These are phyloP conservation scores for Geophilus truncorum DNA, from an alignment of 2,888 invertebrate species.

Conservation along the genomic window DNA sequence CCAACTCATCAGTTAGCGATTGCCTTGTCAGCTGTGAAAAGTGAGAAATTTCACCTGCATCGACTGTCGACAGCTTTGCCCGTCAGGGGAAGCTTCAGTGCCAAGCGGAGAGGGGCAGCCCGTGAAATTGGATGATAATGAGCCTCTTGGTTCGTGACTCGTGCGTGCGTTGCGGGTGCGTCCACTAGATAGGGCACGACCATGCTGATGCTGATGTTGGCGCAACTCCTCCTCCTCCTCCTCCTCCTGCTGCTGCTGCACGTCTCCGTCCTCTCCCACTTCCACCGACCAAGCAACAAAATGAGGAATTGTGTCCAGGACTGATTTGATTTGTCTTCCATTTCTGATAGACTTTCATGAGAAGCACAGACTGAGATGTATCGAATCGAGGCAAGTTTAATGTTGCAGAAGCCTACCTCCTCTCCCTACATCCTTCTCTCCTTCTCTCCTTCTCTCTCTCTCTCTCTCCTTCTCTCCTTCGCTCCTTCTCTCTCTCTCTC, in stretches of 20 bases:
- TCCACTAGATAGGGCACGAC: conserved; percentile 17
- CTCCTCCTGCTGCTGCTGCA: too few relatives aligned
- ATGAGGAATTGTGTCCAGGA: conserved; percentile 7
- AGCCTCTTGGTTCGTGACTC: conserved; percentile 23
- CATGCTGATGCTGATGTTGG: neutral
- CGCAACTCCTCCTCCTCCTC: neutral
- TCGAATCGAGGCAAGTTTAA: conserved; percentile 8
- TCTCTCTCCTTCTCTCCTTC: neutral
- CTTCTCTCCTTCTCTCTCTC: neutral
- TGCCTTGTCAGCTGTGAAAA: conserved; percentile 13
- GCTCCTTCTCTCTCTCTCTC: neutral
- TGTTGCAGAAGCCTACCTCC: conserved; percentile 11
- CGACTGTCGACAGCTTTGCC: conserved; percentile 6
- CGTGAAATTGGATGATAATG: conserved; percentile 27
- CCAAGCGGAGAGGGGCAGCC: neutral
- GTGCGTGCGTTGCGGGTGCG: neutral
- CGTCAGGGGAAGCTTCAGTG: neutral
- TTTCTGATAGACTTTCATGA: conserved; percentile 13
- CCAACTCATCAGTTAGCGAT: neutral
- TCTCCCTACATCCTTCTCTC: neutral
- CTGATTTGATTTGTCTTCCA: conserved; percentile 27
- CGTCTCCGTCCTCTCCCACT: neutral
- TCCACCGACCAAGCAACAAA: neutral
- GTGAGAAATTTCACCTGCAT: conserved; percentile 24
- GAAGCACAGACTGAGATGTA: conserved; percentile 9